Evolutionary conservation across 2,113 vertebrate genomes (phyloP).

Genomic region (Pygathrix nemaeus): DNA sequence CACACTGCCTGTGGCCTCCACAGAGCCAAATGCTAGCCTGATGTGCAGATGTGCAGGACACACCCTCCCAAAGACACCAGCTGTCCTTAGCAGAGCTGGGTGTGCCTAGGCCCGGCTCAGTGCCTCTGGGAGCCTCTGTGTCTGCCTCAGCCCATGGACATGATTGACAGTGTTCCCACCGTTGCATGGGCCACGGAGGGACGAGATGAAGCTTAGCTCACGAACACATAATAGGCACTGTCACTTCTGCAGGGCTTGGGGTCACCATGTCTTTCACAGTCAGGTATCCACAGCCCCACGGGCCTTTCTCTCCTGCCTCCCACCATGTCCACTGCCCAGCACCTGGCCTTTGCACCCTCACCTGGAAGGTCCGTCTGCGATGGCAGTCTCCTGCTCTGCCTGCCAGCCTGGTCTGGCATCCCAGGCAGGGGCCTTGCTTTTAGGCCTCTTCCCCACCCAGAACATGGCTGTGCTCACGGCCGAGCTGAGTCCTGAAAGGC

Average conservation of each 20-base stretch:
- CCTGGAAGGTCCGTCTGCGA: rapidly evolving
- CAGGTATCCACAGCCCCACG: rapidly evolving
- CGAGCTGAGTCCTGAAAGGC: background rate
- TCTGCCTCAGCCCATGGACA: rapidly evolving
- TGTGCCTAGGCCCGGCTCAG: rapidly evolving
- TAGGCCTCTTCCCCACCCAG: rapidly evolving
- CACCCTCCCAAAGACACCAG: rapidly evolving
- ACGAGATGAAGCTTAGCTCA: rapidly evolving
- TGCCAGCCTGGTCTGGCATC: rapidly evolving
- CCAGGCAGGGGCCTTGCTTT: background rate
- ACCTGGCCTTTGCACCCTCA: rapidly evolving
- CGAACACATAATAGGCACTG: rapidly evolving
- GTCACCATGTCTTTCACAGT: rapidly evolving
- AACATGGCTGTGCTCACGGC: background rate
- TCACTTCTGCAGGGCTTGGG: background rate
- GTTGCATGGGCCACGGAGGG: rapidly evolving
- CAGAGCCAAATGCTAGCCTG: rapidly evolving
- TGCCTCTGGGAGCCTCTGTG: background rate
- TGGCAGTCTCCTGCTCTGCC: rapidly evolving
- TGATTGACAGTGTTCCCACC: background rate
- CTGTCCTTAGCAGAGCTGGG: rapidly evolving
- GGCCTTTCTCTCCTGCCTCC: background rate
- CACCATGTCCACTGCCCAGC: rapidly evolving
- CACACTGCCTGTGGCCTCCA: rapidly evolving
- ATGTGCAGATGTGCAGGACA: rapidly evolving